A percentile compares a stretch with the other conserved stretches of the same genome.
phyloP scores from a whole-genome alignment of 2,113 vertebrate genomes.

The Ctenodactylus gundi region DNA sequence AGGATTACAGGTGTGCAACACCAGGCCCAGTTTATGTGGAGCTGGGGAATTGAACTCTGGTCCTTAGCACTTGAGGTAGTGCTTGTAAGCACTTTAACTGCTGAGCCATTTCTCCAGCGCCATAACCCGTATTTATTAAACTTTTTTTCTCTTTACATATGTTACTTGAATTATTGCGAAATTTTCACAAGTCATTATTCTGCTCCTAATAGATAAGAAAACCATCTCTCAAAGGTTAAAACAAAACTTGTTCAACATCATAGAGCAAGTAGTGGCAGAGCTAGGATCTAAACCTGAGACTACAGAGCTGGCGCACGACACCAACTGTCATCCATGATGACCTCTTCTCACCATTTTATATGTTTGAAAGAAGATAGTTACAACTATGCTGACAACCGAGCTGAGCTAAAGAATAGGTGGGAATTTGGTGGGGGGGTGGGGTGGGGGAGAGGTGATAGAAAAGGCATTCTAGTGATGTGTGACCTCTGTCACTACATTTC shows the following conservation, averaged over 20 bases:
- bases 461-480: neutral
- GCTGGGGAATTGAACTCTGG: too few relatives aligned
- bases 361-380: neutral
- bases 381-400: neutral
- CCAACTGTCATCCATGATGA: neutral
- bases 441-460: too few relatives aligned
- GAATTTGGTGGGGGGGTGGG: too few relatives aligned
- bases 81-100: too few relatives aligned
- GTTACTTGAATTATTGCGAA: neutral
- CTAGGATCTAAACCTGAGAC: neutral
- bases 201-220: neutral
- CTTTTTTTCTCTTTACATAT: neutral
- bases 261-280: neutral
- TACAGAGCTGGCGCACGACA: neutral
- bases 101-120: too few relatives aligned
- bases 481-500: neutral
- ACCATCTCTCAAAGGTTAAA: neutral
- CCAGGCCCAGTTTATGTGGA: too few relatives aligned
- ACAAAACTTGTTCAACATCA: neutral
- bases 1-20: too few relatives aligned
- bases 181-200: neutral
- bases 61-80: too few relatives aligned
- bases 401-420: neutral
- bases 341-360: neutral
- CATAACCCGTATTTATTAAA: too few relatives aligned